Conservation (phyloP, 1,140 invertebrate species). For the Lanistes nyassanus region DNA sequence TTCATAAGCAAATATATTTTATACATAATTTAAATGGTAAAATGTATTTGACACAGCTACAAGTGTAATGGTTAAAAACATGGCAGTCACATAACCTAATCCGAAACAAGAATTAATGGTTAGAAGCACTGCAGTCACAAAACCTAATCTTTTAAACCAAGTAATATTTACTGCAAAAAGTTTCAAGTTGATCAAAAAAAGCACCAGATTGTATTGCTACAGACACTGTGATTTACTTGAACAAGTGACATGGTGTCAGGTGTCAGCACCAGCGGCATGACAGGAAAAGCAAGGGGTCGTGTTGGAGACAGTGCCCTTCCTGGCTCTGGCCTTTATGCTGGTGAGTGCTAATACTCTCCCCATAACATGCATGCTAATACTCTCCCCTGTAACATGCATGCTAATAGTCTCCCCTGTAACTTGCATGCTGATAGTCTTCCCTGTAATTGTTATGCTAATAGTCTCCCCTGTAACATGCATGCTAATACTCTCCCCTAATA, state of each 20-base stretch:
- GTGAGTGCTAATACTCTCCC: conserved; percentile 32
- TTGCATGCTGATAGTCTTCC: too few relatives aligned
- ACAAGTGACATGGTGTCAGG: conserved; percentile 21
- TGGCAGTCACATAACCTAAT: not conserved
- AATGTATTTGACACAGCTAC: too few relatives aligned
- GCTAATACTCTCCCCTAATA: too few relatives aligned
- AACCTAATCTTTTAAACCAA: not conserved
- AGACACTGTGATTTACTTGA: not conserved
- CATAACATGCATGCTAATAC: too few relatives aligned
- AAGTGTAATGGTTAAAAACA: too few relatives aligned
- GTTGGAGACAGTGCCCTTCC: conserved; percentile 94
- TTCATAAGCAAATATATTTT: too few relatives aligned
- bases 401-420: too few relatives aligned
- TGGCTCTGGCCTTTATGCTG: conserved; percentile 93
- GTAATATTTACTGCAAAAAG: not conserved
- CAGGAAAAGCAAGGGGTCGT: conserved; percentile 69
- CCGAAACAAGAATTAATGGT: not conserved
- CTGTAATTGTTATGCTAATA: too few relatives aligned
- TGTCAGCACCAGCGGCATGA: conserved; percentile 40
- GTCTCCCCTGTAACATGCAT: too few relatives aligned
- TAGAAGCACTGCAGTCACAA: not conserved
- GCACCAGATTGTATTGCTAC: not conserved
- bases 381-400: too few relatives aligned
- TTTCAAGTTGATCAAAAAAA: not conserved
- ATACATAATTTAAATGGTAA: too few relatives aligned